Evolutionary conservation across 2,888 invertebrate genomes (phyloP), one percentile per base, ranked within the genome.

Genomic region (Oxycera nigricornis): DNA sequence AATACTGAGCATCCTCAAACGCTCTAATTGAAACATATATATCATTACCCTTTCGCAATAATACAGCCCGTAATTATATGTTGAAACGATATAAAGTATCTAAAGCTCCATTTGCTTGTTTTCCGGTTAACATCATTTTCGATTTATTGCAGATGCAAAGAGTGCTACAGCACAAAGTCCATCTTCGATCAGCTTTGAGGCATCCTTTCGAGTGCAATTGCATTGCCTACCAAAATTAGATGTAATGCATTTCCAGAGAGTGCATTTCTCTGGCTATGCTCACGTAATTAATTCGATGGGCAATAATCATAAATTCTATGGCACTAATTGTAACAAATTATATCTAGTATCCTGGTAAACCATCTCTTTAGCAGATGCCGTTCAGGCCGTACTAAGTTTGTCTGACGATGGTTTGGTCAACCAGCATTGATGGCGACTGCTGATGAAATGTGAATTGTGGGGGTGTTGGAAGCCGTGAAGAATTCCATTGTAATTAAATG

Each of bases 251-350:
- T 65, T 20, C 26, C 35, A 35, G 26, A 14, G 11, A 46, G 26
- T 68, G 67, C 67, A 68, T 50, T 26, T 65, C 65, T 35, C 70
- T 14, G 65, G 17, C 41, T 68, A 50, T 65, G 14, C 41, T 41
- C 65, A 70, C 55, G 72, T 72, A 72, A 72, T 72, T 72, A 72
- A 72, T 72, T 72, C 72, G 72, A 72, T 72, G 72, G 39, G 72
- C 72, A 72, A 72, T 72, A 59, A 72, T 72, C 72, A 72, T 72
- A 72, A 72, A 72, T 72, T 72, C 72, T 59, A 30, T 61, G 31
- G 72, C 57, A 72, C 72, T 72, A 72, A 72, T 72, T 72, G 72
- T 72, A 59, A 72, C 72, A 59, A 72, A 72, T 72, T 72, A 55
- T 59, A 55, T 35, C 46, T 55, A 30, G 46, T 70, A 70, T 70